Evolutionary conservation across 2,797 vertebrate species (phyloP), one percentile per base, ranked within the genome.

Genomic region (Paramormyrops hopkinsi): DNA sequence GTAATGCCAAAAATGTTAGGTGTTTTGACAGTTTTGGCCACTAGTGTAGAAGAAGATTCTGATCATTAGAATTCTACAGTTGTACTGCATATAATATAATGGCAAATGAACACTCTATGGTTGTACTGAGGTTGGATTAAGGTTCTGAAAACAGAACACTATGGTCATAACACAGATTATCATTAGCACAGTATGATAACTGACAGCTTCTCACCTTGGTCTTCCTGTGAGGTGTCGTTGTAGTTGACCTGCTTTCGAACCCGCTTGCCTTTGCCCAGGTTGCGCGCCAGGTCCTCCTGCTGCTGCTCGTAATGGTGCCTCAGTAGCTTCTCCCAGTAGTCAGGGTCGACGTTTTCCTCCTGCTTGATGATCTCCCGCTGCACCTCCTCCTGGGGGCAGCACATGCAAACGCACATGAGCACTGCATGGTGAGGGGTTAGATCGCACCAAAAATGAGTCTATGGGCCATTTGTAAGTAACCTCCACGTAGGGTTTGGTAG

Each of bases 231-330:
- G 2, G 98, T 95, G 0, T 99, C 98, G 0, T 99, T 99, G 96
- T 99, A 99, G 97, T 99, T 99, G 96, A 99, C 98, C 93, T 99
- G 98, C 93, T 99, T 99, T 86, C 98, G 97, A 93, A 99, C 96
- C n/a, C 98, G 95, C 92, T 99, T 99, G 92, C 98, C 98, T 91
- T 99, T 99, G 90, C 98, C 98, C 88, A 99, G 94, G 92, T 99
- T 99, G 2, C 98, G 96, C 19, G 98, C 98, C 92, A 99, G 94
- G 88, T 99, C 98, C 88, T 99, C 98, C 94, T 99, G 98, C 94
- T 99, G 98, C 94, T 99, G 98, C 93, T 99, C 98, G 0, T 99
- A 99, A 92, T 99, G 98, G 93, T 99, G 98, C 2, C 98, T 94
- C 2, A 99, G 95, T 88, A 99, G 97, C 93, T 99, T 99, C 93